Conservation (phyloP, 2,888 invertebrate species). For the Drosophila borborema region DNA sequence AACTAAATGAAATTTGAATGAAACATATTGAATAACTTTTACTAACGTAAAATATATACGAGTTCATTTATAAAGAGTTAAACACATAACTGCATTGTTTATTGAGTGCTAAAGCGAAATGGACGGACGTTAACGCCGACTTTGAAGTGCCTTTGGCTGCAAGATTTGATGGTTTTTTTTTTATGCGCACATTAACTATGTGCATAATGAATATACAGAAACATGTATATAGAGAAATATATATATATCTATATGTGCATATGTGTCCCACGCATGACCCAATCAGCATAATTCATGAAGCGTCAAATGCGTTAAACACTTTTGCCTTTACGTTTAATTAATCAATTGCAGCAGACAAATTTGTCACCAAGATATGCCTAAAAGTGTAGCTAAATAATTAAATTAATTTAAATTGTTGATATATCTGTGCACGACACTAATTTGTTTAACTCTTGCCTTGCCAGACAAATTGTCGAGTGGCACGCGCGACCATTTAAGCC, state of each 20-base stretch:
- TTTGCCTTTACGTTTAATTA: constrained; percentile 31
- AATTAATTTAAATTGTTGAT: constrained; percentile 75
- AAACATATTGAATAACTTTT: neutral
- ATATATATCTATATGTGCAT: neutral
- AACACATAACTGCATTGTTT: constrained; percentile 23
- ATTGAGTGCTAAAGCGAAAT: constrained; percentile 42
- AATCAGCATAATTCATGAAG: constrained; percentile 36
- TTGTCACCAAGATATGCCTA: neutral
- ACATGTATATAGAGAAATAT: constrained; percentile 1
- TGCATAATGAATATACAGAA: constrained; percentile 29
- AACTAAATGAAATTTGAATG: neutral
- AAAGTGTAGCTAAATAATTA: constrained; percentile 27
- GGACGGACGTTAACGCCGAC: constrained; percentile 23
- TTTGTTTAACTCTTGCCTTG: constrained; percentile 44
- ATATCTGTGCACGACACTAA: constrained; percentile 49
- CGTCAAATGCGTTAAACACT: constrained; percentile 13
- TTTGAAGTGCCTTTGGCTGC: constrained; percentile 46
- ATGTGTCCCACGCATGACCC: neutral
- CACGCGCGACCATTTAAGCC: constrained; percentile 65
- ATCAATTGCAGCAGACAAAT: constrained; percentile 37
- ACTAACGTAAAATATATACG: neutral
- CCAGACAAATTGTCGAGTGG: constrained; percentile 65
- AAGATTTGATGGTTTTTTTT: constrained; percentile 51
- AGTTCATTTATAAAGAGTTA: constrained; percentile 3
- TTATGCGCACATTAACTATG: constrained; percentile 49